Evolutionary conservation across 64 coral and sea anemone genomes (phyloP).

Genomic region (Stylophora pistillata): DNA sequence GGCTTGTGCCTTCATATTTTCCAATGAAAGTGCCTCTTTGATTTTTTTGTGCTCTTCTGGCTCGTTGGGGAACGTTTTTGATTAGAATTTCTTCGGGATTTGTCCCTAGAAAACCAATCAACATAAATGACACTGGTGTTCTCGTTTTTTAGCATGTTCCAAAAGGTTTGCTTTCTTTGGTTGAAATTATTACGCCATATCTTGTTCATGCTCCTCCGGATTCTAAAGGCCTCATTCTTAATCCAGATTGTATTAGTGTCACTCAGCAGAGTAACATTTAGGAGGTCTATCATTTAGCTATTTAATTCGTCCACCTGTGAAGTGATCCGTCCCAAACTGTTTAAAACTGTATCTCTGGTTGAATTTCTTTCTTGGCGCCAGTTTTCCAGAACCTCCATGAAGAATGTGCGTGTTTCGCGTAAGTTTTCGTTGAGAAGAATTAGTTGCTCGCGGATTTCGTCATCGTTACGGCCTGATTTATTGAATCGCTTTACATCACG

Average conservation of each 20-base stretch:
- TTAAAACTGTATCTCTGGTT: too few relatives aligned
- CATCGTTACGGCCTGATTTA: too few relatives aligned
- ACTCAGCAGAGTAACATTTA: slow-evolving; percentile 34
- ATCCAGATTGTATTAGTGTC: slow-evolving; percentile 7
- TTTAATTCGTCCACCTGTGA: too few relatives aligned
- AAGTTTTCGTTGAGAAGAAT: too few relatives aligned
- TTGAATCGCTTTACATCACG: too few relatives aligned
- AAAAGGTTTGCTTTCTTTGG: slow-evolving; percentile 37
- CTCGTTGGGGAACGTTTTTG: slow-evolving; percentile 19
- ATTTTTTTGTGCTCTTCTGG: background rate
- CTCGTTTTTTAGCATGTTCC: slow-evolving; percentile 28
- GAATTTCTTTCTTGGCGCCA: too few relatives aligned
- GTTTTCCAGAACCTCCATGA: too few relatives aligned
- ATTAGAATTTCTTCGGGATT: slow-evolving; percentile 32
- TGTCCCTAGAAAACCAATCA: slow-evolving; percentile 38
- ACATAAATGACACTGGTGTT: slow-evolving; percentile 27
- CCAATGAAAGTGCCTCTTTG: slow-evolving; percentile 1
- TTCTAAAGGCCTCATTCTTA: slow-evolving; percentile 3
- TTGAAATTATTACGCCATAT: slow-evolving; percentile 28
- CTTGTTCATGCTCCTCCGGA: slow-evolving; percentile 20
- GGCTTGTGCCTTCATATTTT: slow-evolving; percentile 33
- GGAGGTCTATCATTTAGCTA: slow-evolving; percentile 19
- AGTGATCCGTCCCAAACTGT: too few relatives aligned
- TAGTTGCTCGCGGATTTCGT: too few relatives aligned
- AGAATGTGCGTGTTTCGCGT: too few relatives aligned